Conservation (phyloP, 2,113 vertebrate genomes). For the Caloenas nicobarica region DNA sequence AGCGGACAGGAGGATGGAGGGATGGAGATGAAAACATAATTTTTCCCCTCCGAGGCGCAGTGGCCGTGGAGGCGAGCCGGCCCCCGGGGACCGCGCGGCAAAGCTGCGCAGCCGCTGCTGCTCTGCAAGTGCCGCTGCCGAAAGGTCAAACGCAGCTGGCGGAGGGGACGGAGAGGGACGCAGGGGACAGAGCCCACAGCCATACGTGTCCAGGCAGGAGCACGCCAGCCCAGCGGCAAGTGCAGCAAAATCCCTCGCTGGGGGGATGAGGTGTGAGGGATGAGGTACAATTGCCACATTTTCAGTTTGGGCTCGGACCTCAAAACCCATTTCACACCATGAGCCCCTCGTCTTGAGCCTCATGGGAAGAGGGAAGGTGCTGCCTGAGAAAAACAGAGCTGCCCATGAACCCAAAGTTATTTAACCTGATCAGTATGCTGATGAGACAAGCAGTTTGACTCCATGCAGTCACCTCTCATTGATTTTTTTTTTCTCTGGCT, state of each 20-base stretch:
- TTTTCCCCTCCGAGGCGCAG: constrained; percentile 45
- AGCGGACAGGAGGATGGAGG: background rate
- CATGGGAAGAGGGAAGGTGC: background rate
- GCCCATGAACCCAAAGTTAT: background rate
- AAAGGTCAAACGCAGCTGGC: constrained; percentile 59
- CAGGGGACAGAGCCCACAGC: background rate
- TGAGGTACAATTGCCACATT: background rate
- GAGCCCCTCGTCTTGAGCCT: background rate
- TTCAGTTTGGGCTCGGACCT: background rate
- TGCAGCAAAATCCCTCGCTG: background rate
- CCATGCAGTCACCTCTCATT: accelerated
- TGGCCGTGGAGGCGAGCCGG: background rate
- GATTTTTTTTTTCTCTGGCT: background rate
- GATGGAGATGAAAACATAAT: constrained; percentile 61
- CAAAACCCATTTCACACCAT: background rate
- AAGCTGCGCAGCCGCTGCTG: background rate
- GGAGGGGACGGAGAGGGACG: background rate
- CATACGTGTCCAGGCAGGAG: accelerated
- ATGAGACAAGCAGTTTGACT: background rate
- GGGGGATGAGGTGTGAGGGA: background rate
- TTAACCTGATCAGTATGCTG: accelerated
- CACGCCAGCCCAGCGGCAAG: background rate
- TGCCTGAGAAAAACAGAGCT: background rate
- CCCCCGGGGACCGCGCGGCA: constrained; percentile 14
- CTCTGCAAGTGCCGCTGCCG: background rate